Evolutionary conservation across 2,888 invertebrate genomes (phyloP).

Genomic region (Phengaris arion): DNA sequence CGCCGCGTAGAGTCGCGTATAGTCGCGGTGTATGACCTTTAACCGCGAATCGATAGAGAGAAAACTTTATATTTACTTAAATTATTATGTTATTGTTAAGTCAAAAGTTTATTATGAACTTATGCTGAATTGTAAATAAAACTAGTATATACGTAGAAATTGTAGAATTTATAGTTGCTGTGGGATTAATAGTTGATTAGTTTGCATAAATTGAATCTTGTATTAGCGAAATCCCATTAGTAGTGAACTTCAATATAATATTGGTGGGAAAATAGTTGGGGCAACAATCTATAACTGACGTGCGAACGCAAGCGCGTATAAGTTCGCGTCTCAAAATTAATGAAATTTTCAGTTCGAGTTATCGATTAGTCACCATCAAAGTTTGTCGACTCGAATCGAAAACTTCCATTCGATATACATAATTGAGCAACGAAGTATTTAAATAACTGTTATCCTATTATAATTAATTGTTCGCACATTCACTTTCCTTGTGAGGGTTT

Average conservation of each 20-base stretch:
- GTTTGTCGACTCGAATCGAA: slow-evolving; percentile 21
- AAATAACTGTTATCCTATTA: not conserved
- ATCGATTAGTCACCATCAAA: slow-evolving; percentile 28
- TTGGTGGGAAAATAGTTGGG: slow-evolving; percentile 38
- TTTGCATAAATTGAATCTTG: not conserved
- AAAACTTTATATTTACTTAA: no score
- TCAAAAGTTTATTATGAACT: no score
- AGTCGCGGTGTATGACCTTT: no score
- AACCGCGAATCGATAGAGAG: no score
- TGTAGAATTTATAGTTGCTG: not conserved
- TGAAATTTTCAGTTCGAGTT: slow-evolving; percentile 50
- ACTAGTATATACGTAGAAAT: not conserved
- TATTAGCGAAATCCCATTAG: not conserved
- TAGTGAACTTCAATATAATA: slow-evolving; percentile 1
- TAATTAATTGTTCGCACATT: no score
- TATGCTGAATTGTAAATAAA: not conserved
- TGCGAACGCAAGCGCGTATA: slow-evolving; percentile 45
- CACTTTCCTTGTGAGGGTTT: no score
- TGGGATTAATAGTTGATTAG: not conserved
- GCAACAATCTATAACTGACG: slow-evolving; percentile 47
- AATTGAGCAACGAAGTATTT: not conserved
- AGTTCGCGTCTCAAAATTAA: slow-evolving; percentile 54
- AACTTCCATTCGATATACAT: not conserved
- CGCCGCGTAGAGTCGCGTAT: no score
- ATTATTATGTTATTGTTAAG: no score